Evolutionary conservation across 2,888 invertebrate genomes (phyloP).

Genomic region (Drosophila suboccidentalis): DNA sequence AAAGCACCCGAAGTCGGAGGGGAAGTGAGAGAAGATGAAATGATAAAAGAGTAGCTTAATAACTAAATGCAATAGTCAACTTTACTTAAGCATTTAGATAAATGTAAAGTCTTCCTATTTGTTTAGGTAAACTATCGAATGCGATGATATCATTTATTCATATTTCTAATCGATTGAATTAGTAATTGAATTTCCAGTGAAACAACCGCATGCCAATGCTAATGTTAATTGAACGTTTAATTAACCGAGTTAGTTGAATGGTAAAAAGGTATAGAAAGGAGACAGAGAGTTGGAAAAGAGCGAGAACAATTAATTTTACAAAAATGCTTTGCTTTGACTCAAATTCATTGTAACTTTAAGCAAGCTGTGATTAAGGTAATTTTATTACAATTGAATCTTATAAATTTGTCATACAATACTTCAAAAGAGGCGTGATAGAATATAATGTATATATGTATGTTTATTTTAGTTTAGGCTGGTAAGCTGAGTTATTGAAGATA

Average conservation of each 20-base stretch:
- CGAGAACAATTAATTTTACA: neutral
- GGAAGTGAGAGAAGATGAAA: neutral
- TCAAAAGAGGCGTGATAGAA: too few species aligned
- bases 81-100: constrained; percentile 10
- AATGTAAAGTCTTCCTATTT: constrained; percentile 23
- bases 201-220: constrained; percentile 41
- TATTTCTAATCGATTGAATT: constrained; percentile 6
- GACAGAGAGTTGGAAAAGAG: neutral
- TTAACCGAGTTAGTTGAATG: neutral
- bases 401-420: too few species aligned
- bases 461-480: neutral
- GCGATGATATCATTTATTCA: constrained; percentile 48
- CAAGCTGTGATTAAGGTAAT: too few species aligned
- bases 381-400: too few species aligned
- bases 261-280: neutral
- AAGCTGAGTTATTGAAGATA: neutral
- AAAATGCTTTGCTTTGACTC: neutral
- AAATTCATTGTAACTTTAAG: neutral
- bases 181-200: constrained; percentile 26
- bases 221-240: constrained; percentile 26
- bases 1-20: constrained; percentile 20
- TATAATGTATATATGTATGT: too few species aligned
- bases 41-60: constrained; percentile 7
- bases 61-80: constrained; percentile 27
- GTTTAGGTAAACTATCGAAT: constrained; percentile 1